Evolutionary conservation across 2,113 vertebrate species (phyloP).

Genomic region (Herpailurus yagouaroundi): DNA sequence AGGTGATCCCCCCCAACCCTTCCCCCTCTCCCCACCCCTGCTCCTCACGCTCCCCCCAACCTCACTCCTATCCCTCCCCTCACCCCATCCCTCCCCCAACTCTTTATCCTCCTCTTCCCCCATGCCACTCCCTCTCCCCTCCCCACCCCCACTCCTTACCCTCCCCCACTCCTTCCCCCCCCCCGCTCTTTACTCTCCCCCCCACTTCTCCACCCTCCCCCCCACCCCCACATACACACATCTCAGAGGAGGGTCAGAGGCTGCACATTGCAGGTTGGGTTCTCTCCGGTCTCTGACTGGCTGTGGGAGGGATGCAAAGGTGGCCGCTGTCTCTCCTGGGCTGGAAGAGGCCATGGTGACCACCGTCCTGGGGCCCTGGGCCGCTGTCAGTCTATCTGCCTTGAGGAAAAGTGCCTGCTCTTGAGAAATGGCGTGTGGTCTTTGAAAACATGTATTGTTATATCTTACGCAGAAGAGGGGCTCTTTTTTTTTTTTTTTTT

Average conservation of each 20-base stretch:
- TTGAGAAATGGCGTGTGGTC: not conserved
- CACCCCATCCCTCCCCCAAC: too few species aligned
- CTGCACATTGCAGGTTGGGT: not conserved
- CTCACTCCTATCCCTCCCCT: too few species aligned
- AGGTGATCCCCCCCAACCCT: not conserved
- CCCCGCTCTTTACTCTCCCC: too few species aligned
- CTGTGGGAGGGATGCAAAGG: not conserved
- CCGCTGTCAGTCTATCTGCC: not conserved
- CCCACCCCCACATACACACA: not conserved
- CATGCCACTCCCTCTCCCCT: too few species aligned
- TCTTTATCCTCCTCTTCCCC: too few species aligned
- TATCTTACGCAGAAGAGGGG: not conserved
- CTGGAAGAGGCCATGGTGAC: not conserved
- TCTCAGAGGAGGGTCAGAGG: not conserved
- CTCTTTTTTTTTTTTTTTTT: not conserved
- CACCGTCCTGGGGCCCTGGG: not conserved
- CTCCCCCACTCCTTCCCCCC: too few species aligned
- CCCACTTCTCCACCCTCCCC: too few species aligned
- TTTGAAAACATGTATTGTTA: not conserved
- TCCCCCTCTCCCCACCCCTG: not conserved
- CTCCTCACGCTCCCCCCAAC: not conserved
- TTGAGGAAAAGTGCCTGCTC: not conserved
- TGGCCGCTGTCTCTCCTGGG: not conserved
- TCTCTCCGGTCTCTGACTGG: not conserved
- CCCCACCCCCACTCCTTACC: accelerated